Evolutionary conservation across 1,140 invertebrate species (phyloP), one percentile per base, ranked within the genome.

Genomic region (Drosophila albomicans): DNA sequence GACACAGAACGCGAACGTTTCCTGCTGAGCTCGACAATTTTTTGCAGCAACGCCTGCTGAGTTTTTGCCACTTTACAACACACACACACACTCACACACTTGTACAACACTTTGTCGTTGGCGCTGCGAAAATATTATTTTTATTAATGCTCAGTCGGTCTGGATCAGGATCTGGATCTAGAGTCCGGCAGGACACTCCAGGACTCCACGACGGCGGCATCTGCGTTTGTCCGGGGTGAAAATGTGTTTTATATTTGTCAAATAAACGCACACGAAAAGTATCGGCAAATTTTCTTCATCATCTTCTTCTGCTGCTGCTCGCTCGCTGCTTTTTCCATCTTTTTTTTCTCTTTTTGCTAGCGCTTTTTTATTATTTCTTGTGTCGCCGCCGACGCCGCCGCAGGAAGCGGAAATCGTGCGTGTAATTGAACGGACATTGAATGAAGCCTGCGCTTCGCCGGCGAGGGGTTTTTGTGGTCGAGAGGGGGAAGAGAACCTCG

Each of bases 341-440:
- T 68, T 58, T 25, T 51, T 32, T 35, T 41, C 20, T 25, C 52
- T 45, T 11, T 13, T 8, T 59, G 43, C 65, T 32, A 48, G 7
- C 63, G 63, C 38, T 15, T 73, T 74, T 73, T 73, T 68, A 61
- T 74, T 74, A 74, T 74, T 74, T 68, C 49, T 79, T 67, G 35
- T 68, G 73, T 58, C 64, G 64, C 58, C 51, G 43, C 35, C 54
- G 48, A 16, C 70, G 71, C 51, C 80, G 76, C 80, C 81, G 69
- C 82, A 86, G 82, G 82, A 86, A 86, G 82, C 82, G 82, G 82
- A 86, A 86, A 86, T 86, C 82, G 82, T 86, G 82, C 82, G 82
- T 86, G 82, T 86, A 86, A 86, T 86, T 86, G 82, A 86, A 86
- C 82, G 82, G 82, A 86, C 82, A 86, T 86, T 86, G 82, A 86